These are phyloP conservation scores for Petrolisthes cinctipes DNA, from an alignment of 2,888 invertebrate genomes.

Conservation along the genomic window DNA sequence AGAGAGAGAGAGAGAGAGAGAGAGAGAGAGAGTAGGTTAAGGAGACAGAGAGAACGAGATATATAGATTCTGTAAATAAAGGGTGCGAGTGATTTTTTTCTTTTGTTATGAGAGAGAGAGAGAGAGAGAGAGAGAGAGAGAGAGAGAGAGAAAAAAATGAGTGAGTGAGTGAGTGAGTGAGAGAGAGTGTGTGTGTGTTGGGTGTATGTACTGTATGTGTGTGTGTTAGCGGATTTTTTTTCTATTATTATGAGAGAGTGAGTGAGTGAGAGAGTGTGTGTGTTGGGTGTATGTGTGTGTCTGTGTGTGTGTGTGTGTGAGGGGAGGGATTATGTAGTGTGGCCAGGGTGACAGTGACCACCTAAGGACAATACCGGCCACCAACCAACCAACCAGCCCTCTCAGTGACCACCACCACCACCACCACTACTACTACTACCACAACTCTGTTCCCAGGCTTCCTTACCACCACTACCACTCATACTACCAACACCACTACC, in stretches of 20 bases:
- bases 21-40: no score
- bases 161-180: not conserved
- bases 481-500: not conserved
- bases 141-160: not conserved
- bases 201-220: no score
- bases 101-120: no score
- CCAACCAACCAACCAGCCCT: not conserved
- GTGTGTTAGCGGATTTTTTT: no score
- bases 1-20: no score
- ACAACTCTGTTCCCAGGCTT: not conserved
- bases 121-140: not conserved
- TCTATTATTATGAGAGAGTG: no score
- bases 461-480: not conserved
- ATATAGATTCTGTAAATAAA: no score
- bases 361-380: conserved; percentile 28
- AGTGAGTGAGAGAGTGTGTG: not conserved
- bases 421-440: not conserved
- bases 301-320: no score
- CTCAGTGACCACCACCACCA: conserved; percentile 4
- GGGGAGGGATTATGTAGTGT: not conserved
- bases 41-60: no score
- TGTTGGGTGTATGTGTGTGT: no score
- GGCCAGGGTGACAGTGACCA: conserved; percentile 26
- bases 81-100: no score
- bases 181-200: no score